phyloP scores from a whole-genome alignment of 2,797 vertebrate genomes.

The Enteromius paludinosus region DNA sequence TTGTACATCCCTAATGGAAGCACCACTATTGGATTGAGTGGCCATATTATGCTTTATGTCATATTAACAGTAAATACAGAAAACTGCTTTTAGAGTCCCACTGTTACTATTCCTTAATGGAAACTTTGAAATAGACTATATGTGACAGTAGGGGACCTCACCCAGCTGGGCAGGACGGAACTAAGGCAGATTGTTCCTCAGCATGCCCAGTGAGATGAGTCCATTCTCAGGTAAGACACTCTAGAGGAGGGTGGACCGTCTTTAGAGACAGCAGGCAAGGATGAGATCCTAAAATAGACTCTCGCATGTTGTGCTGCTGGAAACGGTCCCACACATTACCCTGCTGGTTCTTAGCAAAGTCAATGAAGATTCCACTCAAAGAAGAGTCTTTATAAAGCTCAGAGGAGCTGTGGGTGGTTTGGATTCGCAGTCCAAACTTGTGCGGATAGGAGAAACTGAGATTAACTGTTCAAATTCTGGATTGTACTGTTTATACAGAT shows the following conservation, averaged over 20 bases:
- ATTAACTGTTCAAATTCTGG: neutral
- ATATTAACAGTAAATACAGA: conserved; percentile 32
- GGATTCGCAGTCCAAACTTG: neutral
- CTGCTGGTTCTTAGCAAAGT: conserved; percentile 44
- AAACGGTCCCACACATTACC: conserved; percentile 47
- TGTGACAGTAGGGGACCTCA: conserved; percentile 63
- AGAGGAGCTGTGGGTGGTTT: conserved; percentile 12
- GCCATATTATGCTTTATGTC: neutral
- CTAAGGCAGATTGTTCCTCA: conserved; percentile 78
- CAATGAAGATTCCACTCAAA: conserved; percentile 41
- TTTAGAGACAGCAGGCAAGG: conserved; percentile 63
- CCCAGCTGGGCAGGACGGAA: conserved; percentile 70
- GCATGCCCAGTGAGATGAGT: conserved; percentile 70
- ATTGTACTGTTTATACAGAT: conserved; percentile 14
- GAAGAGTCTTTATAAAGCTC: conserved; percentile 25
- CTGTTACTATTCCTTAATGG: conserved; percentile 26
- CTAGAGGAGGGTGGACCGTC: conserved; percentile 60
- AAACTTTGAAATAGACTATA: conserved; percentile 35
- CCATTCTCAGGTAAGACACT: conserved; percentile 68
- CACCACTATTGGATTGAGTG: neutral
- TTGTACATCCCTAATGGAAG: neutral
- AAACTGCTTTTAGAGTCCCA: conserved; percentile 17
- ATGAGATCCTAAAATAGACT: conserved; percentile 70
- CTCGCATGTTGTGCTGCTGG: conserved; percentile 54
- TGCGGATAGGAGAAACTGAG: neutral